Percentiles rank a stretch among this genome's conserved stretches.
Evolutionary conservation across 2,113 vertebrate genomes (phyloP).

Genomic region (Oplegnathus fasciatus): DNA sequence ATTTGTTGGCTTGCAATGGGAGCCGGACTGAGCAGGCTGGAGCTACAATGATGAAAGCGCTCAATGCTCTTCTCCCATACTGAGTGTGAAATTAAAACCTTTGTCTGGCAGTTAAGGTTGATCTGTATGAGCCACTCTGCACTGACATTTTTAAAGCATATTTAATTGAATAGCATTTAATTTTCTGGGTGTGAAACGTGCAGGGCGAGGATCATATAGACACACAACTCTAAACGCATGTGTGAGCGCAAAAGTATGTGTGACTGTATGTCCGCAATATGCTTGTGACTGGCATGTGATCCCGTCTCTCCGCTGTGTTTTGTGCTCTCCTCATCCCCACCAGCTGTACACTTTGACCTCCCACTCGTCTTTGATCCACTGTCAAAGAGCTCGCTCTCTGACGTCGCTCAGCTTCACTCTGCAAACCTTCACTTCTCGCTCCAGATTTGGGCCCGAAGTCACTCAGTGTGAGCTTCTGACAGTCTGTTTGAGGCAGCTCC

Average conservation of each 20-base stretch:
- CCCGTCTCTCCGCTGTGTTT: slow-evolving; percentile 34
- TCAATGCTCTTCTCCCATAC: slow-evolving; percentile 60
- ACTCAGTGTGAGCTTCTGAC: slow-evolving; percentile 71
- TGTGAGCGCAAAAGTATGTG: background rate
- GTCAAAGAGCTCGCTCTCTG: slow-evolving; percentile 76
- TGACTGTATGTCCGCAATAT: slow-evolving; percentile 25
- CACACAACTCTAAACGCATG: background rate
- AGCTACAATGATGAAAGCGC: slow-evolving; percentile 70
- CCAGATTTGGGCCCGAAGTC: slow-evolving; percentile 73
- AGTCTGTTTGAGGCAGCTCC: slow-evolving; percentile 71
- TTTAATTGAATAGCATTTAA: slow-evolving; percentile 58
- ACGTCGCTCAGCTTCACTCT: slow-evolving; percentile 69
- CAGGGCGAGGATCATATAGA: background rate
- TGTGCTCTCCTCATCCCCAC: slow-evolving; percentile 59
- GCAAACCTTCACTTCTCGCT: slow-evolving; percentile 70
- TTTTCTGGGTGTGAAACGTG: slow-evolving; percentile 41
- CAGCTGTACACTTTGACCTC: slow-evolving; percentile 83
- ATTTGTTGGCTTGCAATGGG: slow-evolving; percentile 78
- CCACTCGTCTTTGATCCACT: slow-evolving; percentile 81
- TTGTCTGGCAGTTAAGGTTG: slow-evolving; percentile 51
- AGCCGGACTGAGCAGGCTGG: slow-evolving; percentile 61
- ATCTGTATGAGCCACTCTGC: slow-evolving; percentile 60
- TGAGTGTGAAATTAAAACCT: slow-evolving; percentile 75
- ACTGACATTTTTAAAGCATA: slow-evolving; percentile 38
- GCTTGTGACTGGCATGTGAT: slow-evolving; percentile 47